Evolutionary conservation across 2,888 invertebrate genomes (phyloP), one percentile per base, ranked within the genome.

Genomic region (Carpatolechia fugitivella): DNA sequence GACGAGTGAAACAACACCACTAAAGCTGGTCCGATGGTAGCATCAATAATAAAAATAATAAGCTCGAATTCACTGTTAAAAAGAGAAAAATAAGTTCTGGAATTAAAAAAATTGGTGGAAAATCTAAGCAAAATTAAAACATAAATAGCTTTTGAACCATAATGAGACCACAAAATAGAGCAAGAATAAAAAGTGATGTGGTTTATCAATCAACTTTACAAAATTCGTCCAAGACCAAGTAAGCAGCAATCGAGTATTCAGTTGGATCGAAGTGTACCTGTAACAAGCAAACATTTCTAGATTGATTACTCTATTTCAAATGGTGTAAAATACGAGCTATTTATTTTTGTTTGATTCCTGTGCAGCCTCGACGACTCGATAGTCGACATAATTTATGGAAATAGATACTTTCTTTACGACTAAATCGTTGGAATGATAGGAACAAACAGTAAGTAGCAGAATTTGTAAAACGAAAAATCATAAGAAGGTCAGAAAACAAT

Each of bases 1-100:
- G 61, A 57, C 57, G 51, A 59, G 60, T 60, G 58, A 60, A 52
- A 41, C 8, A 51, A 51, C 31, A 47, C 14, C 56, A 58, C 58
- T 54, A 44, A 48, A 55, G 47, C 59, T 56, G 52, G 36, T 60
- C 60, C 58, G 58, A 60, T 38, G 46, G 40, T 18, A 18, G 52
- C 41, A 31, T 16, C 4, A 41, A 16, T 16, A 18, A 8, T 5
- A 7, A 50, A 36, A 10, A 24, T 18, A 5, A 38, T 20, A 14
- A 29, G 44, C 44, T n/a, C n/a, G n/a, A 13, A 24, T 4, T n/a
- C 13, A 8, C 29, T 29, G 7, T 29, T 13, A 4, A 44, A n/a
- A 1, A 29, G n/a, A 20, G 13, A 44, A 13, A 29, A 3, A 24
- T 11, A 44, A 44, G 13, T 44, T 13, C 13, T 44, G n/a, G 8